Evolutionary conservation across 2,113 vertebrate genomes (phyloP).

Genomic region (Numenius arquata): DNA sequence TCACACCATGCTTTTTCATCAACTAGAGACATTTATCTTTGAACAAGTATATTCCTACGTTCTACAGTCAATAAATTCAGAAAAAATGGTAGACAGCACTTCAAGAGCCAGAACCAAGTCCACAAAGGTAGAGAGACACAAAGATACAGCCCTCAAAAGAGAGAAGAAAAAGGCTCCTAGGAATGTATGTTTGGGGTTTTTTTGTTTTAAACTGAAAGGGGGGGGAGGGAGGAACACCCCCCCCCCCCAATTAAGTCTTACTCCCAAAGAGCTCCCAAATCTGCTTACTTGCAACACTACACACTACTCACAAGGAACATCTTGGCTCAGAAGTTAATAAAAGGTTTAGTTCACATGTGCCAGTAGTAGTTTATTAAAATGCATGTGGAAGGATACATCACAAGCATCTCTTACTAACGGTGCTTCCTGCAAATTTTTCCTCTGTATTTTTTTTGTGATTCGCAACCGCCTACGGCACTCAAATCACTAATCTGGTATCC

Average conservation of each 20-base stretch:
- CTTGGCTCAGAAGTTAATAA: not conserved
- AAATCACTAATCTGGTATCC: not conserved
- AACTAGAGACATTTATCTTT: not conserved
- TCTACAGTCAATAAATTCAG: not conserved
- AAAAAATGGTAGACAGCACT: not conserved
- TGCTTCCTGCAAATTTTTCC: not conserved
- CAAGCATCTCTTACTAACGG: not conserved
- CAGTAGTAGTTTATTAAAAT: not conserved
- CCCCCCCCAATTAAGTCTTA: not conserved
- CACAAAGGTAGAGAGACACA: not conserved
- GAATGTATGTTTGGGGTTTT: fast-evolving
- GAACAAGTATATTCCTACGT: not conserved
- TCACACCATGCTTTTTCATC: not conserved
- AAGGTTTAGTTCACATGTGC: not conserved
- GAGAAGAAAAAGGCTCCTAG: not conserved
- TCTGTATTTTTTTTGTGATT: not conserved
- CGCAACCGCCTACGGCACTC: not conserved
- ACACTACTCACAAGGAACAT: not conserved
- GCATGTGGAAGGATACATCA: not conserved
- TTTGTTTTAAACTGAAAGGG: not conserved
- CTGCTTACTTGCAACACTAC: not conserved
- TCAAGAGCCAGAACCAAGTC: not conserved
- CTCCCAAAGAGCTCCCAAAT: not conserved
- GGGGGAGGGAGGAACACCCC: not conserved
- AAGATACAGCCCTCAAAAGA: not conserved